Evolutionary conservation across 2,888 invertebrate genomes (phyloP).

Genomic region (Leptura quadrifasciata): DNA sequence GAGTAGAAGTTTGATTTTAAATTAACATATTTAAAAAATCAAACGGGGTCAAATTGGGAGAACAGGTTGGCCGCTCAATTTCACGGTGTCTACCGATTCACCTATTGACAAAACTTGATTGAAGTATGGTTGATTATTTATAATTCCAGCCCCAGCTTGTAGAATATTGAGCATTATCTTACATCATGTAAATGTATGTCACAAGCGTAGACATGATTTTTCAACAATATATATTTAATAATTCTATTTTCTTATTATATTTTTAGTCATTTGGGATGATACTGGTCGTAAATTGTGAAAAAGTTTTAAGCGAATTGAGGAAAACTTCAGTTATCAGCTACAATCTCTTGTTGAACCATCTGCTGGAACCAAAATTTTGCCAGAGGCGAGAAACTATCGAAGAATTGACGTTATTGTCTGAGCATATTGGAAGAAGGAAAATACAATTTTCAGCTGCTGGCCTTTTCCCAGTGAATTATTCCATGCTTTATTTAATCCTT

Average conservation of each 20-base stretch:
- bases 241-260: neutral
- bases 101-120: too few species aligned
- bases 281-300: slow-evolving; percentile 11
- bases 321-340: slow-evolving; percentile 18
- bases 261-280: slow-evolving; percentile 23
- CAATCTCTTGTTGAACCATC: neutral
- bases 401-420: slow-evolving; percentile 13
- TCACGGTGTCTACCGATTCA: too few species aligned
- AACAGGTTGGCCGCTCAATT: too few species aligned
- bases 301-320: neutral
- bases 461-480: slow-evolving; percentile 13
- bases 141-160: too few species aligned
- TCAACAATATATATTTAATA: neutral
- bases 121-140: too few species aligned
- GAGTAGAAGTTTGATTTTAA: too few species aligned
- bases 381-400: neutral
- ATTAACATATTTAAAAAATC: too few species aligned
- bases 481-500: slow-evolving; percentile 10
- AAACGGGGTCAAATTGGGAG: too few species aligned
- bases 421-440: slow-evolving; percentile 10
- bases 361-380: neutral
- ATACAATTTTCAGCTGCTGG: slow-evolving; percentile 22
- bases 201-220: too few species aligned
- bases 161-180: too few species aligned
- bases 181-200: too few species aligned